Evolutionary conservation across 2,113 vertebrate species (phyloP), one percentile per base, ranked within the genome.

Genomic region (Menidia beryllina): DNA sequence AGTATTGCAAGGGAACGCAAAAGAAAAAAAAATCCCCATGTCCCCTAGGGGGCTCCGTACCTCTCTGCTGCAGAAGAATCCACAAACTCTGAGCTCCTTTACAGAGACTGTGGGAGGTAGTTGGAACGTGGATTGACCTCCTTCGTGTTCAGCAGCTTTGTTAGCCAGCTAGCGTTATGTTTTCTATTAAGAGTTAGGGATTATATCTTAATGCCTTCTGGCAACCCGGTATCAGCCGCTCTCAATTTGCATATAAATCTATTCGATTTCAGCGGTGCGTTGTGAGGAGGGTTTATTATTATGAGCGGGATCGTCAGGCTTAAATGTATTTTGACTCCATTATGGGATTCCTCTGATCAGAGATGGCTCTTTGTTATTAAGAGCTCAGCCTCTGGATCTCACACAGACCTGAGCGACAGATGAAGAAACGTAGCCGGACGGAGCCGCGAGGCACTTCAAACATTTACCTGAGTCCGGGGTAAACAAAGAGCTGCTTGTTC

Each of bases 161-260:
- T 59, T 30, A 60, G 55, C 74, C 72, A 57, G 70, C 69, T 21
- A 80, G 73, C 80, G 84, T 58, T 69, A 83, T 79, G 71, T 67
- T 73, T 86, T 85, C 81, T 82, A 82, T 88, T 86, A 81, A 83
- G 76, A 87, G 53, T 67, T 51, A n/a, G n/a, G n/a, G 64, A 78
- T 88, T 79, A 67, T 79, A 79, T 73, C 67, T 64, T 74, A 84
- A 83, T 84, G 83, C 81, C 85, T 83, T 58, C 79, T 88, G 81
- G 79, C 77, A 69, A 51, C 14, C 19, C 43, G 52, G 47, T 75
- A 79, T 81, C 84, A 65, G 55, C 15, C 2, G 47, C 51, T 47
- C 69, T 72, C 51, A 58, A 83, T 87, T 86, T 87, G 83, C 85
- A 86, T 88, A 77, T 82, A 85, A 84, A 86, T 86, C 65, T 80